Base-by-base conservation (phyloP, 2,888 invertebrate genomes). In the Sinopyrophorus schimmeli region DNA sequence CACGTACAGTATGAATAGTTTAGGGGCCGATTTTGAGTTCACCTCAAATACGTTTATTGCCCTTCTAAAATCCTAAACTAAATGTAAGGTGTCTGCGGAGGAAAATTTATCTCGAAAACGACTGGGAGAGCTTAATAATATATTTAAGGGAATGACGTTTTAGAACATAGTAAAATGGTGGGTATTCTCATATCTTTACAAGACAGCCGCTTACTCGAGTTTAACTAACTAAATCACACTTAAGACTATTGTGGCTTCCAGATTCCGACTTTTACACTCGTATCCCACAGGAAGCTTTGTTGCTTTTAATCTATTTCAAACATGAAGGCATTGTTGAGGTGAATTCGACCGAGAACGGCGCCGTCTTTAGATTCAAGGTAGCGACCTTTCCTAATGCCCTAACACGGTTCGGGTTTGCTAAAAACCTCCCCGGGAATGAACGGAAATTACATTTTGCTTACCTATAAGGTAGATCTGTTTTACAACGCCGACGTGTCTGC, bases 391-490 rank as follows among this genome's bases (percentile, higher is more conserved):
- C 41, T 43, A 43, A 43, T 43, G 32, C 43, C 35, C 17, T 43
- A 43, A 43, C 43, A 43, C 43, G 43, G 34, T 43, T 43, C 34
- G 43, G 43, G 16, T 35, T 34, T 27, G 27, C 43, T 43, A 43
- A 43, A 43, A 43, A 43, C 43, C 27, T 43, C 41, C 24, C 24
- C 18, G 43, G 32, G 43, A 43, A 43, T 43, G 43, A 43, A 43
- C 24, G 43, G 34, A 43, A 43, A 43, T 43, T 43, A 35, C 34
- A 43, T 43, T 43, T 20, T 43, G 34, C 43, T 43, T 41, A 41
- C 21, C 31, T 23, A 41, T 43, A n/a, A n/a, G n/a, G n/a, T n/a
- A 16, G 43, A 43, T 43, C 34, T 43, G 18, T 27, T 35, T 27
- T 35, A 15, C n/a, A n/a, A n/a, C n/a, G n/a, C n/a, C n/a, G n/a